phyloP scores from a whole-genome alignment of 2,113 vertebrate genomes.

The Chloroceryle aenea region DNA sequence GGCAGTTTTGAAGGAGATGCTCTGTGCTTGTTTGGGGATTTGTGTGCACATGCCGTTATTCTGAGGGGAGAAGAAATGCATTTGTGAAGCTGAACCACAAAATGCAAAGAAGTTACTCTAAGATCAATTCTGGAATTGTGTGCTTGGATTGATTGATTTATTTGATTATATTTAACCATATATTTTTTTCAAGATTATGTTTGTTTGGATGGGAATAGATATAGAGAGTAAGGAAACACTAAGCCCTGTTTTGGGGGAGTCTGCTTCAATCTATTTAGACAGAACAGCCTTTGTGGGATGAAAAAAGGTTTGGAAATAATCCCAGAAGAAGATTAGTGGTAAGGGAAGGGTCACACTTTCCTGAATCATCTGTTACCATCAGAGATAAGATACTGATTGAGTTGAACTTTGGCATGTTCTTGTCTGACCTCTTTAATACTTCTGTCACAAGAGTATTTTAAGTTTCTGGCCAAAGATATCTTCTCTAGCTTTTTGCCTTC shows the following conservation, averaged over 20 bases:
- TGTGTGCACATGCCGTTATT: neutral
- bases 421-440: slow-evolving; percentile 30
- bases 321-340: slow-evolving; percentile 29
- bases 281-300: slow-evolving; percentile 18
- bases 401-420: slow-evolving; percentile 11
- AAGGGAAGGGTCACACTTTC: slow-evolving; percentile 39
- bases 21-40: neutral
- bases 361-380: slow-evolving; percentile 28
- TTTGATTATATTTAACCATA: neutral
- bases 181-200: neutral
- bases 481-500: neutral
- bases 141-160: neutral
- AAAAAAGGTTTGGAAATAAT: slow-evolving; percentile 43
- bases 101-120: neutral
- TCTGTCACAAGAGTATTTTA: slow-evolving; percentile 20
- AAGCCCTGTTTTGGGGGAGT: neutral
- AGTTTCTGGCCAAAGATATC: neutral
- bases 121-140: neutral
- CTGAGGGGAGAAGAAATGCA: neutral
- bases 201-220: neutral
- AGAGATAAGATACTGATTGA: slow-evolving; percentile 38
- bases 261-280: slow-evolving; percentile 14
- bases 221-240: neutral
- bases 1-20: slow-evolving; percentile 24
- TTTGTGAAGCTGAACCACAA: neutral